Evolutionary conservation across 2,797 vertebrate species (phyloP).

Genomic region (Carcharodon carcharias): DNA sequence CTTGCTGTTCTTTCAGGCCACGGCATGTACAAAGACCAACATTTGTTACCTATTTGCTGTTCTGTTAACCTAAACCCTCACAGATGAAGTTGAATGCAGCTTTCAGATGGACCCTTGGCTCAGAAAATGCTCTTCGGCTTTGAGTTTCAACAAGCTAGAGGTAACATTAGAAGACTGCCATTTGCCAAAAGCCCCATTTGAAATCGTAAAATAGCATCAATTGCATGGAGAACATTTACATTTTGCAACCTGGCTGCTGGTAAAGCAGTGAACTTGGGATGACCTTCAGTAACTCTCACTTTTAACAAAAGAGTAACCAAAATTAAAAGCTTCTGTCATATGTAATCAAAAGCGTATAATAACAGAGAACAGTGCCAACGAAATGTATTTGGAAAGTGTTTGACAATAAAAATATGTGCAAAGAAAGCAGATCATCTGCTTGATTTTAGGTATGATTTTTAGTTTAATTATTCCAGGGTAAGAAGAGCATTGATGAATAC

Average conservation of each 20-base stretch:
- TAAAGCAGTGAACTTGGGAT: constrained; percentile 42
- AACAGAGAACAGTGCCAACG: not conserved
- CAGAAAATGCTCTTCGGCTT: not conserved
- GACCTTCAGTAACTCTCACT: constrained; percentile 46
- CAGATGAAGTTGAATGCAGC: not conserved
- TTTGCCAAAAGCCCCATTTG: constrained; percentile 39
- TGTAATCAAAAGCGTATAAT: constrained; percentile 17
- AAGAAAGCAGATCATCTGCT: not conserved
- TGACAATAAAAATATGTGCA: not conserved
- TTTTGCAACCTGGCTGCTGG: constrained; percentile 50
- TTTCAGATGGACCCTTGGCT: not conserved
- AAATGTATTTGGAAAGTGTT: not conserved
- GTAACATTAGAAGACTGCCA: not conserved
- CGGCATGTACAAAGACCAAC: constrained; percentile 38
- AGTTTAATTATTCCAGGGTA: not conserved
- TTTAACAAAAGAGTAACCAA: constrained; percentile 48
- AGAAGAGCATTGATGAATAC: not conserved
- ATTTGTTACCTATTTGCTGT: not conserved
- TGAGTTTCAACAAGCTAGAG: not conserved
- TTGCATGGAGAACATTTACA: constrained; percentile 43
- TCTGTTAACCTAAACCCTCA: not conserved
- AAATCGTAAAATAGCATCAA: constrained; percentile 43
- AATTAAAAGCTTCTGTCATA: constrained; percentile 47
- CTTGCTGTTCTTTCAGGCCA: constrained; percentile 45
- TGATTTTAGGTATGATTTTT: not conserved